Evolutionary conservation across 2,888 invertebrate species (phyloP).

Genomic region (Rapana venosa): DNA sequence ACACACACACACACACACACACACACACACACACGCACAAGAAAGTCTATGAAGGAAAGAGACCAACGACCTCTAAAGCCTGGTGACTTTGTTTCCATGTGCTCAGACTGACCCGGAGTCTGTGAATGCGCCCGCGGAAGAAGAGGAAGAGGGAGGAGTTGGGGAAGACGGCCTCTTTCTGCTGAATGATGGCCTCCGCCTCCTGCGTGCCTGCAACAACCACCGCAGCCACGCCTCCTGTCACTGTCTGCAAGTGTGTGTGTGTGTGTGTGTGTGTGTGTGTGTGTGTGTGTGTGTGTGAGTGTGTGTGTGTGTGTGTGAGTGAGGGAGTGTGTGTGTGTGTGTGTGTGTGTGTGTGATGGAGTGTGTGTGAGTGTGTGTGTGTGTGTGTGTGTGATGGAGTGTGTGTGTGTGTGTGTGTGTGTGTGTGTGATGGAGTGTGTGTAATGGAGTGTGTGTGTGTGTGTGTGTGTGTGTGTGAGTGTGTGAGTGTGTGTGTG

Average conservation of each 20-base stretch:
- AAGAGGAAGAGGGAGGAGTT: slow-evolving; percentile 84
- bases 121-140: slow-evolving; percentile 83
- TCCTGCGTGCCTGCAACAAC: slow-evolving; percentile 58
- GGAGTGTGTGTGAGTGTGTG: too few species aligned
- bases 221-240: too few species aligned
- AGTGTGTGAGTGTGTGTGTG: too few species aligned
- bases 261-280: slow-evolving; percentile 16
- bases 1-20: slow-evolving; percentile 1
- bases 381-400: too few species aligned
- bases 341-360: neutral
- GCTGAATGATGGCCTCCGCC: slow-evolving; percentile 80
- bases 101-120: slow-evolving; percentile 81
- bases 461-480: too few species aligned
- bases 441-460: too few species aligned
- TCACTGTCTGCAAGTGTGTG: neutral
- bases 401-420: too few species aligned
- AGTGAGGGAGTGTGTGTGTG: neutral
- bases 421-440: too few species aligned
- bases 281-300: slow-evolving; percentile 15
- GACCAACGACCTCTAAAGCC: too few species aligned
- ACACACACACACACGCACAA: neutral
- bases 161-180: slow-evolving; percentile 79
- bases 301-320: neutral
- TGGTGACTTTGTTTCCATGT: too few species aligned
- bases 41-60: neutral